Evolutionary conservation across 2,113 vertebrate genomes (phyloP).

Genomic region (Vombatus ursinus): DNA sequence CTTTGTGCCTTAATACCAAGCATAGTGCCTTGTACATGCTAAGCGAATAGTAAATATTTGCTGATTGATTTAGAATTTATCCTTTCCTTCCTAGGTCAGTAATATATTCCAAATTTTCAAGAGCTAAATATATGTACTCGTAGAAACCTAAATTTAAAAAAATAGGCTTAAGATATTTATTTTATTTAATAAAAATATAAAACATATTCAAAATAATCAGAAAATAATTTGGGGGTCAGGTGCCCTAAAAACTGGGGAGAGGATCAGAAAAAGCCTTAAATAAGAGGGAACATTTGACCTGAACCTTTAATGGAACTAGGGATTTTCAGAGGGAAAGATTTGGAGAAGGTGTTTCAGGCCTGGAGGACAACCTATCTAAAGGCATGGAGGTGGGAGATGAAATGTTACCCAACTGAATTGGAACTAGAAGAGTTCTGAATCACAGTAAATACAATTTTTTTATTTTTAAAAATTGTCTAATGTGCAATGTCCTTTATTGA

Average conservation of each 20-base stretch:
- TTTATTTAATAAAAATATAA: not conserved
- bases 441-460: not conserved
- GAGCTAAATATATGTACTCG: not conserved
- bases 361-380: not conserved
- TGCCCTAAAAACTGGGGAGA: not conserved
- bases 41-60: not conserved
- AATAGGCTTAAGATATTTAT: not conserved
- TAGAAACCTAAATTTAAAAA: not conserved
- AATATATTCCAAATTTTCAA: not conserved
- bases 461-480: not conserved
- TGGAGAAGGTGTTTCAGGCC: not conserved
- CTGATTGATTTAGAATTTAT: conserved; percentile 20
- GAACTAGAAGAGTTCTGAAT: not conserved
- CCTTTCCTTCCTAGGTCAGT: not conserved
- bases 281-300: not conserved
- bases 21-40: not conserved
- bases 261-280: not conserved
- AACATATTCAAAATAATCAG: not conserved
- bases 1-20: not conserved
- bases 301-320: not conserved
- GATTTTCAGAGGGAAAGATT: not conserved
- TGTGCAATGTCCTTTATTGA: not conserved
- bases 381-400: not conserved
- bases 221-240: not conserved
- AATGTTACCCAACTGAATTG: not conserved